Evolutionary conservation across 2,888 invertebrate genomes (phyloP).

Genomic region (Philhelius pedissequus): DNA sequence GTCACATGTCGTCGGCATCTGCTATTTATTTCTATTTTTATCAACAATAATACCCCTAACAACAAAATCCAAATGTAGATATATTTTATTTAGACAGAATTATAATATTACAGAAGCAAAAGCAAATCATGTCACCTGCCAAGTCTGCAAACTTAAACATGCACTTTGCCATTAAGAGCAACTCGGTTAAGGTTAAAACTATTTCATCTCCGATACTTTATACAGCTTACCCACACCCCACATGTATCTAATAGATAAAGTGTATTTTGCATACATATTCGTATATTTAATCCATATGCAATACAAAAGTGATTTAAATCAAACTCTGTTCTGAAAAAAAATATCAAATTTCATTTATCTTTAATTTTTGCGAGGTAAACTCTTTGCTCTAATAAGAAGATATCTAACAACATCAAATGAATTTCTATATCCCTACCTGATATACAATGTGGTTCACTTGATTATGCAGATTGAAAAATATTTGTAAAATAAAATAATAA

Average conservation of each 20-base stretch:
- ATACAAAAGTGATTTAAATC: not conserved
- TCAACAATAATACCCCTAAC: no score
- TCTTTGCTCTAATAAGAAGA: not conserved
- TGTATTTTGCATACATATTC: slow-evolving; percentile 17
- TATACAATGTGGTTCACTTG: not conserved
- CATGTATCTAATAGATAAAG: not conserved
- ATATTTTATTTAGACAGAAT: not conserved
- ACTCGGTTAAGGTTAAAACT: slow-evolving; percentile 48
- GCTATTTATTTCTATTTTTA: no score
- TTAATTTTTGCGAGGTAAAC: not conserved
- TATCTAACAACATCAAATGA: not conserved
- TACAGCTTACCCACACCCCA: not conserved
- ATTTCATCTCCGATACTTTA: not conserved
- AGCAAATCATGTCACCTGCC: not conserved
- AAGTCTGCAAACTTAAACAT: not conserved
- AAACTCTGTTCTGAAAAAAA: slow-evolving; percentile 1
- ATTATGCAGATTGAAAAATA: not conserved
- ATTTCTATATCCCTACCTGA: no score
- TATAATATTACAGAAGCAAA: not conserved
- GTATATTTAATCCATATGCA: not conserved
- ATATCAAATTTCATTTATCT: slow-evolving; percentile 21
- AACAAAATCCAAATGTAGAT: no score
- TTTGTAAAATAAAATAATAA: no score
- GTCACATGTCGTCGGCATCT: no score
- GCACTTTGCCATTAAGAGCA: slow-evolving; percentile 12